These are phyloP conservation scores for Laterallus jamaicensis DNA, from an alignment of 2,113 vertebrate species.

Conservation along the genomic window DNA sequence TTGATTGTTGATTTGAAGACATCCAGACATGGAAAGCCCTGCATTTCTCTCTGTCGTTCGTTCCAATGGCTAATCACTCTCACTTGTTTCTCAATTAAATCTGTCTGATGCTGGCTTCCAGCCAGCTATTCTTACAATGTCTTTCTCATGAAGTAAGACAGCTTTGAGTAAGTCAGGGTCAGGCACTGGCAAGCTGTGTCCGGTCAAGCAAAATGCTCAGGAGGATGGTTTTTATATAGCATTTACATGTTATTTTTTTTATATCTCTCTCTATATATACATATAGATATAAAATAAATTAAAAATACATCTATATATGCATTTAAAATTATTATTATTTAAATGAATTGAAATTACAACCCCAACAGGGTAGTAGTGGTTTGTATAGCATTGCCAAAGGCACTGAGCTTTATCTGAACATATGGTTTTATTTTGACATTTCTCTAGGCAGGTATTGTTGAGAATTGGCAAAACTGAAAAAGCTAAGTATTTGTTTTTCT, in stretches of 20 bases:
- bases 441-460: neutral
- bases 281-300: too few species aligned
- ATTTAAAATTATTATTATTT: too few species aligned
- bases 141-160: neutral
- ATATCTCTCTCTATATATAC: too few species aligned
- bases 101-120: neutral
- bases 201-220: neutral
- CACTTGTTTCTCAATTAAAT: conserved; percentile 30
- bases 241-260: too few species aligned
- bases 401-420: neutral
- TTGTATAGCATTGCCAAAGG: neutral
- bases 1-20: conserved; percentile 46
- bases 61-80: conserved; percentile 23
- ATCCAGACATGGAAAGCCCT: neutral
- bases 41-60: neutral
- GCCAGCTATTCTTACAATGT: neutral
- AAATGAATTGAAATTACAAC: neutral
- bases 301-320: too few species aligned
- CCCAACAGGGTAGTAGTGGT: neutral
- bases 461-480: neutral
- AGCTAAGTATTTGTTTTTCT: neutral
- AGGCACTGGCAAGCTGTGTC: neutral
- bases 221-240: neutral
- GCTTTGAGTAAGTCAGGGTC: neutral
- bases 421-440: neutral